Percentiles rank a stretch among this genome's conserved stretches.
Evolutionary conservation across 2,797 vertebrate species (phyloP).

Genomic region (Megaceryle alcyon): DNA sequence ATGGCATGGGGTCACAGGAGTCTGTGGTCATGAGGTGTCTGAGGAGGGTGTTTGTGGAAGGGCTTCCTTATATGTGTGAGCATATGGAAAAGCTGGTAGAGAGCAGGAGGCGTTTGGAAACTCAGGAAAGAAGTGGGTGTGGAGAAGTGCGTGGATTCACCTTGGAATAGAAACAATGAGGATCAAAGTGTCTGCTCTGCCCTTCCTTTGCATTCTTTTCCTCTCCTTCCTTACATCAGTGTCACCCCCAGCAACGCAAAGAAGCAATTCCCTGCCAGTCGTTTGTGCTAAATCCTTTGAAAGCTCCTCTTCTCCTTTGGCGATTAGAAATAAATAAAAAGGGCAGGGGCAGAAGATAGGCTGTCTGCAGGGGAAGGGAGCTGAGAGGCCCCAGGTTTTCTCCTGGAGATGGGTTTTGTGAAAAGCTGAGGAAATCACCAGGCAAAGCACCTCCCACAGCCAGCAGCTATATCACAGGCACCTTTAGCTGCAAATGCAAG

Average conservation of each 20-base stretch:
- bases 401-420: conserved; percentile 29
- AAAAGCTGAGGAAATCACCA: conserved; percentile 39
- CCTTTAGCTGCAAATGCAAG: not conserved
- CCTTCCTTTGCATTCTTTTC: not conserved
- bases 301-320: conserved; percentile 6
- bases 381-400: not conserved
- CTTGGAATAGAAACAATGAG: not conserved
- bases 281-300: conserved; percentile 44
- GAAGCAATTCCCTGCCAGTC: not conserved
- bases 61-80: not conserved
- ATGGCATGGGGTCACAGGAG: not conserved
- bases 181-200: not conserved
- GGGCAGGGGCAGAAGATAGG: conserved; percentile 17
- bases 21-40: not conserved
- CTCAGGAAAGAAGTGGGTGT: not conserved
- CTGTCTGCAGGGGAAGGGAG: conserved; percentile 31
- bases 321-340: not conserved
- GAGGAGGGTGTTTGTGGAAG: not conserved
- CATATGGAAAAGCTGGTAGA: not conserved
- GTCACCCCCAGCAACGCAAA: not conserved
- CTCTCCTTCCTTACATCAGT: not conserved
- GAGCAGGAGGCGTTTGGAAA: not conserved
- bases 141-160: not conserved
- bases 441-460: conserved; percentile 11
- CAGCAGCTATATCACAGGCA: conserved; percentile 36